Evolutionary conservation across 1,140 invertebrate species (phyloP), one percentile per base, ranked within the genome.

Genomic region (Aricia agestis): DNA sequence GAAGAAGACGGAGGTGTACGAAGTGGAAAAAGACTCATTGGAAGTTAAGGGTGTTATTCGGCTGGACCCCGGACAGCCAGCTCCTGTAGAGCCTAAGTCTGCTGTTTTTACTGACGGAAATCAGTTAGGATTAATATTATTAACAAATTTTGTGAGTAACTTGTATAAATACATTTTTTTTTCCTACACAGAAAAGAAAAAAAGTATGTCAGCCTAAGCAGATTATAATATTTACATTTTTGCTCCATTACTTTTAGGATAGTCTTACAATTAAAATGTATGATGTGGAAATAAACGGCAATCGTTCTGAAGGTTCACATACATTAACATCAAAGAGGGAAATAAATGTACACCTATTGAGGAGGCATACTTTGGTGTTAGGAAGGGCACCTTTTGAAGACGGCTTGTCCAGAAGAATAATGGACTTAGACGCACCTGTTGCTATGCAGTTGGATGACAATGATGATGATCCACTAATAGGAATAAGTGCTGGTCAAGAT

Each of bases 21-120:
- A 94, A 81, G 89, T 95, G 66, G 93, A 95, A 80, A 93, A 93
- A 69, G 93, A 93, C 67, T 93, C 92, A 13, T 83, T 95, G 61
- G 84, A 93, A 75, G 92, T 95, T 57, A 92, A 85, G 69, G 93
- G 93, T 58, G 92, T 94, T 67, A 87, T 95, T n/a, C 92, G 93
- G 58, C 82, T 96, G 19, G 95, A 96, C 75, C 78, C 82, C 6
- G 93, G 94, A 65, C 89, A 92, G 74, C 93, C 94, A 75, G 93
- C 93, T 80, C 90, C 93, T 32, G 92, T 95, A 11, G 95, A 95
- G 17, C 78, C 79, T 9, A 91, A 89, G 72, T 81, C 84, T 65
- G 95, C 96, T 6, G 94, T 97, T 81, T 98, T 98, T 85, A 96
- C 95, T 76, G 97, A 98, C 92, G 96, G 96, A n/a, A 94, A 96